Base-by-base conservation (phyloP, 2,888 invertebrate species). In the Machimus atricapillus region DNA sequence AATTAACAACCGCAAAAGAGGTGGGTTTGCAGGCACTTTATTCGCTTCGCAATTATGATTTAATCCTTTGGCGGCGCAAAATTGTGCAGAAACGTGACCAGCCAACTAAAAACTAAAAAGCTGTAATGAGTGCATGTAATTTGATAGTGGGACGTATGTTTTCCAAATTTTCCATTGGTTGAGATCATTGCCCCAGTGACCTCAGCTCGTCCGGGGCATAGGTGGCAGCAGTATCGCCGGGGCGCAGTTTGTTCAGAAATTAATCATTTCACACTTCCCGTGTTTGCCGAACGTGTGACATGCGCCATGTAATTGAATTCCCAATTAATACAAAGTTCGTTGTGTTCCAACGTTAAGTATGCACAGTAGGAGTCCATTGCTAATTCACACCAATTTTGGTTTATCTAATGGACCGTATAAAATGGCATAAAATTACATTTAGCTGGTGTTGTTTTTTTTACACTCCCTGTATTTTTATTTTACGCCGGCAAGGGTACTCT, bases 401-500 rank as follows among this genome's bases (percentile, higher is more conserved):
- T 78, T 43, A 43, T 78, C 78, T 78, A 78, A 78, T 78, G 78
- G 43, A 78, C 78, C 43, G 46, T 78, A n/a, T n/a, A 78, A 78
- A 76, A 34, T 37, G 19, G 34, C n/a, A 76, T 37, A 34, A 76
- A 78, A 78, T 78, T 78, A 23, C 78, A 78, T 78, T 78, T 78
- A 40, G 12, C 27, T 27, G 9, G 2, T 66, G 19, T 27, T 23
- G 27, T 19, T 66, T 66, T 66, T 58, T 66, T 27, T 66, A 66
- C 66, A 23, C n/a, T 52, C 19, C n/a, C 16, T n/a, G 4, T 52
- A n/a, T n/a, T 52, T 52, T n/a, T 52, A 16, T 7, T 77, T 37
- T 23, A 12, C n/a, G 8, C 1, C n/a, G 2, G 34, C 5, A 40
- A 40, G n/a, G n/a, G 27, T 74, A 14, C 7, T 12, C 23, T 9